These are phyloP conservation scores for Apistogramma diplotaenia DNA, from an alignment of 2,113 vertebrate species.

Conservation along the genomic window DNA sequence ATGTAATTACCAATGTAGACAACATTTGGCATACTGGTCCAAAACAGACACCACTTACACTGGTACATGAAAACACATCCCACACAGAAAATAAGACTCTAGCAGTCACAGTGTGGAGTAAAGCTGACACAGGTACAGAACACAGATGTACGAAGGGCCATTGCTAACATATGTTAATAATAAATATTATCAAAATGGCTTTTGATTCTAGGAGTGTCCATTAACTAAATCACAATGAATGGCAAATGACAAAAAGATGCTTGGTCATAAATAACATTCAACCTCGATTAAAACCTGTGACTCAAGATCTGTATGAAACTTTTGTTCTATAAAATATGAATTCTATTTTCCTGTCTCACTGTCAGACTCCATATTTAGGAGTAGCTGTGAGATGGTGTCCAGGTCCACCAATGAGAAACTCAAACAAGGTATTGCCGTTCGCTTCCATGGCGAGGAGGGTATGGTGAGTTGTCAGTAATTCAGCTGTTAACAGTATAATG, in stretches of 20 bases:
- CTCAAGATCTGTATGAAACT: background rate
- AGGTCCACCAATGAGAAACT: constrained; percentile 96
- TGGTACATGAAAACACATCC: too few species aligned
- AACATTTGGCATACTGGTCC: background rate
- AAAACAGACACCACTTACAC: background rate
- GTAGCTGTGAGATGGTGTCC: constrained; percentile 98
- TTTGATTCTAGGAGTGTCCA: too few species aligned
- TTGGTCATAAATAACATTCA: background rate
- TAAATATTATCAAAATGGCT: too few species aligned
- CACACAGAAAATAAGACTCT: too few species aligned
- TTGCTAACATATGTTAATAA: too few species aligned
- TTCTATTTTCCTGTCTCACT: background rate
- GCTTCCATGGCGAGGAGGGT: constrained; percentile 97
- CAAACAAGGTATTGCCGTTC: constrained; percentile 96
- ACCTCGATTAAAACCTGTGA: background rate
- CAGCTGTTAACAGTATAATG: background rate
- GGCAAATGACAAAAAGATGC: background rate
- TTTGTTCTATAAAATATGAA: background rate
- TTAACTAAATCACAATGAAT: background rate
- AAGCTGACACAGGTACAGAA: too few species aligned
- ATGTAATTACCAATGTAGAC: background rate
- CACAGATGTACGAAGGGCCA: too few species aligned
- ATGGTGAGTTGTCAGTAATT: constrained; percentile 83
- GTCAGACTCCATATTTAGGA: constrained; percentile 96
- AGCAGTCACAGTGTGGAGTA: too few species aligned